Evolutionary conservation across 2,797 vertebrate genomes (phyloP), one percentile per base, ranked within the genome.

Genomic region (Falco concolor): DNA sequence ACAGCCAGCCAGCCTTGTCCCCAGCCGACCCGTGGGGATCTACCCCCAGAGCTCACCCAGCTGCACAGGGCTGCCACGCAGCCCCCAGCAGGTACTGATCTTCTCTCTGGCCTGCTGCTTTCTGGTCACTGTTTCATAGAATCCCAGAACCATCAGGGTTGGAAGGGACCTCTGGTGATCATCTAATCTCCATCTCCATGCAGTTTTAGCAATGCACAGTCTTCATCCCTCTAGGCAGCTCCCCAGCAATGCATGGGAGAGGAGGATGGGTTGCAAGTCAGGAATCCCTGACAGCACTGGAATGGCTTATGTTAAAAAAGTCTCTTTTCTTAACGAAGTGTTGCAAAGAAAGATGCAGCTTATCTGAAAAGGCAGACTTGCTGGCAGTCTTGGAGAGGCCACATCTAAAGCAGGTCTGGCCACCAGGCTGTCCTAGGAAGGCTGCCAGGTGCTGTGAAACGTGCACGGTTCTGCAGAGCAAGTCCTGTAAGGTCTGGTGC

Each of bases 21-120:
- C 36, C 25, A 44, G 15, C 24, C 2, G 1, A 9, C 21, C 34
- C 1, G 0, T 14, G 4, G 28, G 49, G 40, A n/a, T 73, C 38
- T 21, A 53, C 47, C 9, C 25, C 34, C 0, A 0, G 44, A 78
- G 25, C 68, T 87, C 53, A 52, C 2, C 4, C 18, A 49, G 68
- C 5, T 53, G 73, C 34, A 59, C 65, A 56, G 57, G 21, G 32
- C 63, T 87, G 68, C 32, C 32, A 68, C 20, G 16, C 13, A n/a
- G 34, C 6, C 36, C n/a, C 52, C 19, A 22, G 47, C n/a, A 49
- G 0, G 2, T 32, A 18, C 34, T 25, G 59, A 18, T 8, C 28
- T 73, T 10, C 42, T 79, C n/a, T 76, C 47, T 45, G 42, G 3
- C 50, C 45, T 32, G 8, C 50, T 53, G 59, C 60, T 73, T 83